Percentiles rank a stretch among this genome's conserved stretches.
These are phyloP conservation scores for Urocynchramus pylzowi DNA, from an alignment of 2,113 vertebrate genomes.

Conservation along the genomic window DNA sequence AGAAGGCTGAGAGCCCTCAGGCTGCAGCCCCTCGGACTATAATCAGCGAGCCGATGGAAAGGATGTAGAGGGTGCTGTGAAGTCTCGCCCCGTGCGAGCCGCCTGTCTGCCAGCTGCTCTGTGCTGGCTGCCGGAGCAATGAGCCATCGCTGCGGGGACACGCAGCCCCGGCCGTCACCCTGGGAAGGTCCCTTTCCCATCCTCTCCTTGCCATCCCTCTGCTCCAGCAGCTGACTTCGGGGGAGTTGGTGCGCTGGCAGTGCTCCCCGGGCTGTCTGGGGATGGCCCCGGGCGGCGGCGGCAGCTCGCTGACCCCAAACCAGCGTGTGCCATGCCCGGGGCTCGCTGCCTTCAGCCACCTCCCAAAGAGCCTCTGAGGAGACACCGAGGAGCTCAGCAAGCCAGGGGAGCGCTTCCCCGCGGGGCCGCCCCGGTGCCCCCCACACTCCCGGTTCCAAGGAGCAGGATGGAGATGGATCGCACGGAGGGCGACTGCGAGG, in stretches of 20 bases:
- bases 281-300: neutral
- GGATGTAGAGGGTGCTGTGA: neutral
- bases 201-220: neutral
- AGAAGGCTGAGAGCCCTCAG: neutral
- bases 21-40: neutral
- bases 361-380: neutral
- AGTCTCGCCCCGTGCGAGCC: neutral
- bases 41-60: neutral
- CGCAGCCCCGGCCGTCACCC: neutral
- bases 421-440: neutral
- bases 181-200: neutral
- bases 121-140: neutral
- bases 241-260: neutral
- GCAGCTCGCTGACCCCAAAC: neutral
- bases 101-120: neutral
- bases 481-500: accelerated
- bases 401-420: neutral
- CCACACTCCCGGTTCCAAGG: accelerated
- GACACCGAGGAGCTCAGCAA: neutral
- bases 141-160: neutral
- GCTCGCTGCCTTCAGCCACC: neutral
- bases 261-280: accelerated
- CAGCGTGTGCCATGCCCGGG: neutral
- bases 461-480: neutral
- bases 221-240: neutral